Base-by-base conservation (phyloP, 2,797 vertebrate genomes). In the Nannoperca obscura region DNA sequence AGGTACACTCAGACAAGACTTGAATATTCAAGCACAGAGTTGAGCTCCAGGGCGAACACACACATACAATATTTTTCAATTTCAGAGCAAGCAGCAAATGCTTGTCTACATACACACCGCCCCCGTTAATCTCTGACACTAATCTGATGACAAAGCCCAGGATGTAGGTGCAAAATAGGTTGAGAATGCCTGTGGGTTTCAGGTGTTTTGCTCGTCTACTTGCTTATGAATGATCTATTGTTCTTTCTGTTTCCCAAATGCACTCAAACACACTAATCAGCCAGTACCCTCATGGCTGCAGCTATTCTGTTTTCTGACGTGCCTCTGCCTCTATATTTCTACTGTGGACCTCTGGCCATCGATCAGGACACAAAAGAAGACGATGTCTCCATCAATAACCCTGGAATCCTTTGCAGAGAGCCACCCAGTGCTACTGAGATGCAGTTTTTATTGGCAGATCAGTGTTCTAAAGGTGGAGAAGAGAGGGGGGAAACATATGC, bases 361-460 rank as follows among this genome's bases (percentile, higher is more conserved):
- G 78, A 89, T 83, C 14, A 24, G 47, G 71, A 63, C 81, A 87
- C 76, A 82, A 85, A 89, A 65, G 66, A 68, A 86, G 81, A 82
- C 36, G 34, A n/a, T 63, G 65, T 55, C 74, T 42, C 85, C 55
- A 76, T 89, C 85, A 85, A 75, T 92, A 87, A 84, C 20, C 61
- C 55, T 63, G 64, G 44, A 79, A 87, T 71, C 74, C 71, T 82
- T 53, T 50, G 60, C 63, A 62, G 74, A 55, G 52, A 47, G 72
- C 54, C 52, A 53, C 30, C 30, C 60, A 7, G 47, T n/a, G 50
- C 59, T 54, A 52, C 62, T 54, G 61, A 53, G 24, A 36, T 53
- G 10, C 62, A 63, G 27, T 38, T 71, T 73, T 74, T 8, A 54
- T 50, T 38, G 46, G 34, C 17, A 54, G 32, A 54, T 44, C n/a